These are phyloP conservation scores for Poeciliopsis prolifica DNA, from an alignment of 2,113 vertebrate genomes.

Conservation along the genomic window DNA sequence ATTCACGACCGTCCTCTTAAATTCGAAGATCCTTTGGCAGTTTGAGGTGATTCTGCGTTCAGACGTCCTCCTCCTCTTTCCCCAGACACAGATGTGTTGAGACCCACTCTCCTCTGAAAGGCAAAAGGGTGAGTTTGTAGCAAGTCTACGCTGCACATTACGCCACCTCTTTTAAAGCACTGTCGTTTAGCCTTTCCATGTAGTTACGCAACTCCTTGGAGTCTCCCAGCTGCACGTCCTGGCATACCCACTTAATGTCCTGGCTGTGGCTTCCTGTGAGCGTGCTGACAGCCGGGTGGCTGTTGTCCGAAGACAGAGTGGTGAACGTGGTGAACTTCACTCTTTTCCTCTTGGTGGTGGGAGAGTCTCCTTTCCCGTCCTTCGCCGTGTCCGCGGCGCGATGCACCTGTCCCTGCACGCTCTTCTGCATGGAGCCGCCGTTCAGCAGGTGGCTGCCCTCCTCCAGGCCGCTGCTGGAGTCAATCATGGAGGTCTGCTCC, in stretches of 20 bases:
- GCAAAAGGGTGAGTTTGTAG: constrained; percentile 83
- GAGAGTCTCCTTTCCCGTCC: constrained; percentile 83
- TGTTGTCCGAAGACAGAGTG: constrained; percentile 83
- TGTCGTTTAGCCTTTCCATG: constrained; percentile 88
- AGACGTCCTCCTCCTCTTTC: constrained; percentile 24
- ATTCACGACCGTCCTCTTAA: constrained; percentile 34
- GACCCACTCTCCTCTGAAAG: constrained; percentile 75
- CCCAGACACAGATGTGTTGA: constrained; percentile 24
- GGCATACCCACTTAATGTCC: constrained; percentile 93
- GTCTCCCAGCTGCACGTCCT: constrained; percentile 83
- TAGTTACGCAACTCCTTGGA: constrained; percentile 86
- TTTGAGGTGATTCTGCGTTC: constrained; percentile 57
- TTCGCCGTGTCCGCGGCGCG: constrained; percentile 70
- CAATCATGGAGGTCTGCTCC: constrained; percentile 87
- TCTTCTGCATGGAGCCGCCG: constrained; percentile 80
- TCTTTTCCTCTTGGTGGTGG: constrained; percentile 89
- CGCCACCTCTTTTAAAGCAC: constrained; percentile 78
- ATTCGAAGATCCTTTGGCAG: constrained; percentile 73
- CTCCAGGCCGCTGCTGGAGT: constrained; percentile 78
- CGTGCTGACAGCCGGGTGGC: constrained; percentile 84
- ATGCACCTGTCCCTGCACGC: constrained; percentile 81
- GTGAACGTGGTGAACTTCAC: constrained; percentile 95
- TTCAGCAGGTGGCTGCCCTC: constrained; percentile 88
- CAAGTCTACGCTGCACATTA: constrained; percentile 65
- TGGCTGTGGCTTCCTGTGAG: constrained; percentile 81